These are phyloP conservation scores for Parambassis ranga DNA, from an alignment of 2,797 vertebrate species.

Conservation along the genomic window DNA sequence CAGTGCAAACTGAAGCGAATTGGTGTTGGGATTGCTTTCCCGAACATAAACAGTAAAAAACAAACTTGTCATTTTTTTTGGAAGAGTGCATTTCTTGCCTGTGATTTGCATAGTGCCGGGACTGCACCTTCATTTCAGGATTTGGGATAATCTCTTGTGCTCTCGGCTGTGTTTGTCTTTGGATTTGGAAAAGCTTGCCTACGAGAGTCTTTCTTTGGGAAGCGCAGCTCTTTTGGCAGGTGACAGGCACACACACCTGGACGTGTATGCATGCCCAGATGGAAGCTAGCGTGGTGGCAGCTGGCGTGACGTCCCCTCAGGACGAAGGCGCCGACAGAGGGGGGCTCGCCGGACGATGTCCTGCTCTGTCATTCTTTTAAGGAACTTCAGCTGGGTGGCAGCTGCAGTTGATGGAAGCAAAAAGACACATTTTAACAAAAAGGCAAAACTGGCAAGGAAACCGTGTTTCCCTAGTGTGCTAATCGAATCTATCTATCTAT, in stretches of 20 bases:
- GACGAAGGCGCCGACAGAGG: constrained; percentile 49
- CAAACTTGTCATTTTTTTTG: background rate
- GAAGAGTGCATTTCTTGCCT: background rate
- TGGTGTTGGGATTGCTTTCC: background rate
- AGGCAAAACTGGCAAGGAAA: background rate
- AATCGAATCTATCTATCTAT: constrained; percentile 15
- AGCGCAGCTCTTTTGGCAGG: constrained; percentile 68
- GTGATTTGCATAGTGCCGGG: constrained; percentile 1
- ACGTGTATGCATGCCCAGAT: constrained; percentile 72
- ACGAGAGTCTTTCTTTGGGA: constrained; percentile 54
- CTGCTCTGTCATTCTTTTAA: constrained; percentile 35
- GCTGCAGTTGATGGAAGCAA: constrained; percentile 24
- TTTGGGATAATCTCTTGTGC: constrained; percentile 35
- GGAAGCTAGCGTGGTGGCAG: constrained; percentile 66
- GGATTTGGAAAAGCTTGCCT: constrained; percentile 47
- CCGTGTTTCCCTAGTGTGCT: background rate
- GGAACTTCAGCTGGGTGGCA: constrained; percentile 36
- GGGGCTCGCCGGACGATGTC: constrained; percentile 29
- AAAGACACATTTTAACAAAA: constrained; percentile 9
- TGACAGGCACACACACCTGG: constrained; percentile 74
- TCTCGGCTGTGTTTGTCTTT: constrained; percentile 48
- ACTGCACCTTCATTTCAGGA: constrained; percentile 31
- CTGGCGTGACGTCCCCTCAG: constrained; percentile 68
- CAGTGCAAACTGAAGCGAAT: background rate
- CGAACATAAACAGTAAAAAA: constrained; percentile 5